Conservation (phyloP, 2,888 invertebrate genomes). For the Ganaspis brasiliensis region DNA sequence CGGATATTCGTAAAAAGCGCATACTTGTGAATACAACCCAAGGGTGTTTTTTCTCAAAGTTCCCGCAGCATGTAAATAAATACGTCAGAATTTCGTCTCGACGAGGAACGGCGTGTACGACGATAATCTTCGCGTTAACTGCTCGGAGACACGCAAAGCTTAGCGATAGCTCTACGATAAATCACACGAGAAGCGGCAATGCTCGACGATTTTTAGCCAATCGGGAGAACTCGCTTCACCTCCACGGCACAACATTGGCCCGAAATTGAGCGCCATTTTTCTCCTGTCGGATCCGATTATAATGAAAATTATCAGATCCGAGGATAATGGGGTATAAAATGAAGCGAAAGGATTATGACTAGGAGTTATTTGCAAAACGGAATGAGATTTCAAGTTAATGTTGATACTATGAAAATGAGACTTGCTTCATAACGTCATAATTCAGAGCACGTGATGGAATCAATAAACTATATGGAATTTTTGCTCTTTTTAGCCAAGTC, state of each 20-base stretch:
- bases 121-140: conserved; percentile 63
- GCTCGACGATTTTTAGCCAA: conserved; percentile 37
- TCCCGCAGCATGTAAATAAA: conserved; percentile 49
- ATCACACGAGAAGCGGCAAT: conserved; percentile 53
- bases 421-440: not conserved
- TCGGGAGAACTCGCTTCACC: not conserved
- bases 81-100: conserved; percentile 55
- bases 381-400: conserved; percentile 36
- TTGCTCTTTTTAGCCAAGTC: not conserved
- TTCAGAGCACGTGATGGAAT: not conserved
- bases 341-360: conserved; percentile 7
- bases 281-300: conserved; percentile 17
- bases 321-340: conserved; percentile 38
- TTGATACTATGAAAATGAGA: conserved; percentile 5
- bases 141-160: conserved; percentile 61
- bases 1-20: not conserved
- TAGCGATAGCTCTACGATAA: conserved; percentile 59
- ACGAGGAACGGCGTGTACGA: conserved; percentile 58
- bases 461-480: not conserved
- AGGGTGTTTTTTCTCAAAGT: not conserved
- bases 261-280: conserved; percentile 18
- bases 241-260: conserved; percentile 11
- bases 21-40: not conserved
- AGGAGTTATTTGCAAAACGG: conserved; percentile 5
- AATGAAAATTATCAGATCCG: conserved; percentile 31